A percentile compares a stretch with the other conserved stretches of the same genome.
These are phyloP conservation scores for Calidris pygmaea DNA, from an alignment of 2,113 vertebrate genomes.

Conservation along the genomic window DNA sequence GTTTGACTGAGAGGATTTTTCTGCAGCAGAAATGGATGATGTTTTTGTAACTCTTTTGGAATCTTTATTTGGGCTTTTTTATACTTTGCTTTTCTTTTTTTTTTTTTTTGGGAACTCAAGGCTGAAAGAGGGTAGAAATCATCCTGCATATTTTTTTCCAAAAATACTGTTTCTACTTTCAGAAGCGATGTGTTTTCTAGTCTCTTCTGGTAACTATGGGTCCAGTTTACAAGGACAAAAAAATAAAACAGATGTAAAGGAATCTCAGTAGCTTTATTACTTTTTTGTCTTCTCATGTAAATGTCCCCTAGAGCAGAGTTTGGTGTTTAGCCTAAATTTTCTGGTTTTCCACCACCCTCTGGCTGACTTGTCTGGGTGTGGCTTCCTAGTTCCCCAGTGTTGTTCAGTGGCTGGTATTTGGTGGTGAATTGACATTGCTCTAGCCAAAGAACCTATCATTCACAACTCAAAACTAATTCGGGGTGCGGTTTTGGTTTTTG, in stretches of 20 bases:
- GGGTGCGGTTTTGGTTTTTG: too few species aligned
- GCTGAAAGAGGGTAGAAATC: not conserved
- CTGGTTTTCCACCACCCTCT: constrained; percentile 5
- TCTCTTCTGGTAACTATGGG: constrained; percentile 11
- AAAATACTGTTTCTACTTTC: constrained; percentile 45
- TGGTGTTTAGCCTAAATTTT: constrained; percentile 1
- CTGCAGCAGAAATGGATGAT: not conserved
- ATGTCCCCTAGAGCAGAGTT: not conserved
- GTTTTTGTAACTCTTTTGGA: constrained; percentile 30
- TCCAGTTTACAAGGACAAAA: not conserved
- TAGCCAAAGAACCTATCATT: not conserved
- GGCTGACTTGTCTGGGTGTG: not conserved
- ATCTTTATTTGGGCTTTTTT: not conserved
- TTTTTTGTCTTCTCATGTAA: not conserved
- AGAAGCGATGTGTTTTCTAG: not conserved
- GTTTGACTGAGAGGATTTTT: not conserved
- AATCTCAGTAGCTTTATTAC: not conserved
- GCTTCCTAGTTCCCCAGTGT: not conserved
- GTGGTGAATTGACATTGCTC: not conserved
- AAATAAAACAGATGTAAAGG: not conserved
- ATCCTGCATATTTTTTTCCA: constrained; percentile 13
- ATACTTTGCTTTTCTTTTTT: constrained; percentile 42
- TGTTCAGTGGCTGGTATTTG: not conserved
- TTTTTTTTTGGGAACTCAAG: not conserved
- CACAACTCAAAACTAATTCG: not conserved